Evolutionary conservation across 2,113 vertebrate genomes (phyloP), one percentile per base, ranked within the genome.

Genomic region (Pluvianellus socialis): DNA sequence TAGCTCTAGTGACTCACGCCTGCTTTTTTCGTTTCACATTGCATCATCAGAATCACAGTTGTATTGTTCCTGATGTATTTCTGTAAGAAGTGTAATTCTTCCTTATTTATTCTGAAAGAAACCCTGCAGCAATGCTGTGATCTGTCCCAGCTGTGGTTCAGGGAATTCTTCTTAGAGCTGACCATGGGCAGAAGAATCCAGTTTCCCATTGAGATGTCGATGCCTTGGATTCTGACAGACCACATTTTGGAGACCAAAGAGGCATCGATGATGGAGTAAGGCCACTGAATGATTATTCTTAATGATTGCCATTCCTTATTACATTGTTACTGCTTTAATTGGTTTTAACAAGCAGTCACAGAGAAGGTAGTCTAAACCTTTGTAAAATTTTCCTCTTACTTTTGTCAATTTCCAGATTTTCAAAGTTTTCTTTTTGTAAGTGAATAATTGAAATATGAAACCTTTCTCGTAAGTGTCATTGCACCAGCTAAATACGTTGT

Each of bases 161-260:
- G 98, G 42, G 98, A 99, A 96, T 99, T 99, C 97, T 99, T 99
- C 98, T 96, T 99, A 98, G 99, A 99, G 92, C 97, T 99, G 79
- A 99, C 98, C 27, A 99, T 99, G 98, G 98, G 98, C 70, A 98
- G 98, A 93, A 98, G 98, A 94, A 99, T 99, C 94, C 98, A 99
- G 59, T 99, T 99, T 92, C 98, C 98, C 52, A 99, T 99, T 53
- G 98, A 99, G 98, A 99, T 99, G 99, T 99, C 99, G 65, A 99
- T 99, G 99, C 99, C 99, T 56, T 99, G 99, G 99, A 99, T 99
- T 98, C 98, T 99, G 88, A 99, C 99, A 0, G 99, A 99, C 96
- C 99, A 99, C 96, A 99, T 99, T 90, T 91, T 99, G 88, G 98
- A 99, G 96, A 99, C 98, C 72, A 99, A 98, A 88, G 98, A 99